Conservation (phyloP, 2,113 vertebrate species). For the Suncus etruscus region DNA sequence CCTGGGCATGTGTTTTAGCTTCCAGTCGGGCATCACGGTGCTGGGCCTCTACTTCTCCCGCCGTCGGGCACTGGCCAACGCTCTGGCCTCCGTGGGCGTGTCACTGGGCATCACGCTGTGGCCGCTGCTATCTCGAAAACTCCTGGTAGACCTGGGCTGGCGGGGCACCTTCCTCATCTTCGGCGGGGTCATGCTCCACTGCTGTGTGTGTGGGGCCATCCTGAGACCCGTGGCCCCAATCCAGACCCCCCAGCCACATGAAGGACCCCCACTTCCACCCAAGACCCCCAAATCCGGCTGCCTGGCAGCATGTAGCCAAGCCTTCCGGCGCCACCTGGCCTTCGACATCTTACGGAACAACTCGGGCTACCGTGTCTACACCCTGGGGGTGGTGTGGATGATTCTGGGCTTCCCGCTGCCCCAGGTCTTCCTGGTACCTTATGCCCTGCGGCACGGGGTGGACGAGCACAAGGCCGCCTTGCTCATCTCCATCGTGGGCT, state of each 20-base stretch:
- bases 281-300: constrained; percentile 23
- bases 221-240: constrained; percentile 91
- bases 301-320: constrained; percentile 60
- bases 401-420: constrained; percentile 93
- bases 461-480: constrained; percentile 90
- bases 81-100: constrained; percentile 92
- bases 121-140: constrained; percentile 91
- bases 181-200: constrained; percentile 93
- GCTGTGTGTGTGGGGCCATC: constrained; percentile 94
- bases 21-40: constrained; percentile 93
- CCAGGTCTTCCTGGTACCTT: constrained; percentile 93
- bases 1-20: constrained; percentile 95
- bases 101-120: constrained; percentile 93
- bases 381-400: constrained; percentile 92
- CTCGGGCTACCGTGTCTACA: constrained; percentile 88
- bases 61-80: constrained; percentile 91
- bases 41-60: constrained; percentile 94
- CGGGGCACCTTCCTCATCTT: constrained; percentile 95
- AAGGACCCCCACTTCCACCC: constrained; percentile 11
- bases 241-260: constrained; percentile 51
- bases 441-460: constrained; percentile 88
- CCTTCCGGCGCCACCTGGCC: constrained; percentile 90
- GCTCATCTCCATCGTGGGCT: constrained; percentile 92
- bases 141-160: constrained; percentile 93
- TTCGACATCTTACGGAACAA: constrained; percentile 93